Percentiles rank a stretch among this genome's conserved stretches.
Evolutionary conservation across 2,888 invertebrate species (phyloP).

Genomic region (Trissolcus brochymenae): DNA sequence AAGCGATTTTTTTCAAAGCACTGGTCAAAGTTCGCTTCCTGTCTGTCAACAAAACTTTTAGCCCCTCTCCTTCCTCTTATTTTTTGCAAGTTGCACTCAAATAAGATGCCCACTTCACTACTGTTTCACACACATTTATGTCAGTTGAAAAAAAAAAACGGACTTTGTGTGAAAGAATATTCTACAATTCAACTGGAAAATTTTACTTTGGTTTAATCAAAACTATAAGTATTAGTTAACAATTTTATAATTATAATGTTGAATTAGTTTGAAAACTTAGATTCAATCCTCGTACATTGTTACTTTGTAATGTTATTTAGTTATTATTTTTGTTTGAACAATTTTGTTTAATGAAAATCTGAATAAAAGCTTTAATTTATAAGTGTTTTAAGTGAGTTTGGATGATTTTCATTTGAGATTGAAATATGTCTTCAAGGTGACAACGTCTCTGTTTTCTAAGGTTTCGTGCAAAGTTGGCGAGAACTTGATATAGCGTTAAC

Average conservation of each 20-base stretch:
- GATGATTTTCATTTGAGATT: neutral
- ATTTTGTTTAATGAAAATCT: too few species aligned
- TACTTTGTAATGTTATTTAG: neutral
- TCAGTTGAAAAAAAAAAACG: too few species aligned
- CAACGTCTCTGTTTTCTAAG: constrained; percentile 41
- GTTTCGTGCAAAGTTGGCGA: constrained; percentile 32
- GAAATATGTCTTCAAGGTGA: constrained; percentile 36
- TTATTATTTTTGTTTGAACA: too few species aligned
- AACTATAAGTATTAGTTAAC: too few species aligned
- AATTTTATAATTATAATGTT: too few species aligned
- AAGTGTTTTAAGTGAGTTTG: neutral
- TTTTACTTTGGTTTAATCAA: too few species aligned
- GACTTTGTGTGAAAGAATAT: too few species aligned
- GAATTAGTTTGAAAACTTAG: too few species aligned
- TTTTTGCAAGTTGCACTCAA: neutral
- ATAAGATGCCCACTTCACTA: neutral
- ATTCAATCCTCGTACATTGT: too few species aligned
- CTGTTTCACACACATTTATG: too few species aligned
- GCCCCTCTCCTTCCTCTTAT: constrained; percentile 2
- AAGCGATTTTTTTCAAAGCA: constrained; percentile 28
- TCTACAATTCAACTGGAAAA: too few species aligned
- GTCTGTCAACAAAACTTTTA: constrained; percentile 13
- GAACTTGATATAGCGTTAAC: constrained; percentile 30
- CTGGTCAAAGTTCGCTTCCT: constrained; percentile 44
- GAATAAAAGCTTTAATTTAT: too few species aligned